Evolutionary conservation across 2,888 invertebrate genomes (phyloP).

Genomic region (Sericinus montela): DNA sequence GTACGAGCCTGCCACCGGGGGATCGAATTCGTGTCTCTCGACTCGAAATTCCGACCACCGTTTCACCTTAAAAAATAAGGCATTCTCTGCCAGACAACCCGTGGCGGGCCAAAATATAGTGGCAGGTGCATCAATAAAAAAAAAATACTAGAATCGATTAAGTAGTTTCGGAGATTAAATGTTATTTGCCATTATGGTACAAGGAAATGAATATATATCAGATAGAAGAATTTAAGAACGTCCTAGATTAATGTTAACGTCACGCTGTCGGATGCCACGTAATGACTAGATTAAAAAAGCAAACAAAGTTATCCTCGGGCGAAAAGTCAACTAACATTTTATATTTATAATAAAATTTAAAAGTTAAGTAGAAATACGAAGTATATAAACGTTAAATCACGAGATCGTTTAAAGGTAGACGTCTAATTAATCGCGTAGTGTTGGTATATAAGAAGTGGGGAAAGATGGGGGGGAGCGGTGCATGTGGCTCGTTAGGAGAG

Average conservation of each 20-base stretch:
- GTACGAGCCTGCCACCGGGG: too few relatives aligned
- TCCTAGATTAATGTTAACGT: constrained; percentile 9
- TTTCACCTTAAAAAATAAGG: too few relatives aligned
- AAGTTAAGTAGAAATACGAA: constrained; percentile 17
- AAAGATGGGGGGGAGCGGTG: constrained; percentile 28
- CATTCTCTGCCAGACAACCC: too few relatives aligned
- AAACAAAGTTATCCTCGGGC: constrained; percentile 11
- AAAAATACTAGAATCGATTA: too few relatives aligned
- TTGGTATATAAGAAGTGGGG: constrained; percentile 33
- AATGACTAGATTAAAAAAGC: constrained; percentile 17
- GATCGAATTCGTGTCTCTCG: too few relatives aligned
- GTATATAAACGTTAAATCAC: constrained; percentile 27
- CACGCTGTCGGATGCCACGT: constrained; percentile 11
- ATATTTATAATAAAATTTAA: constrained; percentile 18
- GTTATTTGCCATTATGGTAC: too few relatives aligned
- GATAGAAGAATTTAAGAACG: constrained; percentile 1
- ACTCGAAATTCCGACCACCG: too few relatives aligned
- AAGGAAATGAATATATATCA: background rate
- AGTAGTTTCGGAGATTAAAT: too few relatives aligned
- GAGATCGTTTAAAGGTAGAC: constrained; percentile 36
- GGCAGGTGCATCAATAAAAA: too few relatives aligned
- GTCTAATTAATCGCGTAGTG: constrained; percentile 50
- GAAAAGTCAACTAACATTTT: constrained; percentile 13
- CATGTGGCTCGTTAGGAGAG: constrained; percentile 61
- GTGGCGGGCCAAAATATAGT: too few relatives aligned